phyloP scores from a whole-genome alignment of 2,797 vertebrate species.

The Anas bahamensis region DNA sequence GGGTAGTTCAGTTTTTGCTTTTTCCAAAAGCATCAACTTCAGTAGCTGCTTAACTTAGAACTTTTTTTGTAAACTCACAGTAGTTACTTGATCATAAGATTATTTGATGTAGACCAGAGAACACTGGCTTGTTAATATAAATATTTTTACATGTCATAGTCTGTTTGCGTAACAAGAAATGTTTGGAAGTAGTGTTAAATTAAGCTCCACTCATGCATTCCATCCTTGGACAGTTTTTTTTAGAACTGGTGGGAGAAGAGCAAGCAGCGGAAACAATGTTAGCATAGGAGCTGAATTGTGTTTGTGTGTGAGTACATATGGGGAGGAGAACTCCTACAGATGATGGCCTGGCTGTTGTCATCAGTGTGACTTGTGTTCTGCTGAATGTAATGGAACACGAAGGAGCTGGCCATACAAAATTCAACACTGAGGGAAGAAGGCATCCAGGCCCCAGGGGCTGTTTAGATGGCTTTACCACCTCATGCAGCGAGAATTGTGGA shows the following conservation, averaged over 20 bases:
- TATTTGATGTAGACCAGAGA: not conserved
- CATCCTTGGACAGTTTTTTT: too few relatives aligned
- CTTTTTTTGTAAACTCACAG: not conserved
- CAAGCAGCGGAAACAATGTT: not conserved
- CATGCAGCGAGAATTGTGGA: too few relatives aligned
- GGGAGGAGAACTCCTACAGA: not conserved
- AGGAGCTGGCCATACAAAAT: not conserved
- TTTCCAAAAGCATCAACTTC: rapidly evolving
- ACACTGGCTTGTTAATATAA: not conserved
- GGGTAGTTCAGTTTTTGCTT: rapidly evolving
- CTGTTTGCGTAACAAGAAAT: too few relatives aligned
- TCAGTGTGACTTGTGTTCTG: not conserved
- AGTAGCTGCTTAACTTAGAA: not conserved
- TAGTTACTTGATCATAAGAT: too few relatives aligned
- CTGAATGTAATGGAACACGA: rapidly evolving
- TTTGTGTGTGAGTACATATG: not conserved
- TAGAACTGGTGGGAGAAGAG: not conserved
- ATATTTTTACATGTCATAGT: rapidly evolving
- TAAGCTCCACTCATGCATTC: too few relatives aligned
- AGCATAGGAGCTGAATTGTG: not conserved
- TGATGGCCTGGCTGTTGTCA: not conserved
- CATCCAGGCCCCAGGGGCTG: not conserved
- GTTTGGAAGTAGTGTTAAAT: too few relatives aligned
- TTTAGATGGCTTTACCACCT: too few relatives aligned
- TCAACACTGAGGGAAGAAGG: not conserved